phyloP scores from a whole-genome alignment of 2,797 vertebrate species.

The Sitta carolinensis region DNA sequence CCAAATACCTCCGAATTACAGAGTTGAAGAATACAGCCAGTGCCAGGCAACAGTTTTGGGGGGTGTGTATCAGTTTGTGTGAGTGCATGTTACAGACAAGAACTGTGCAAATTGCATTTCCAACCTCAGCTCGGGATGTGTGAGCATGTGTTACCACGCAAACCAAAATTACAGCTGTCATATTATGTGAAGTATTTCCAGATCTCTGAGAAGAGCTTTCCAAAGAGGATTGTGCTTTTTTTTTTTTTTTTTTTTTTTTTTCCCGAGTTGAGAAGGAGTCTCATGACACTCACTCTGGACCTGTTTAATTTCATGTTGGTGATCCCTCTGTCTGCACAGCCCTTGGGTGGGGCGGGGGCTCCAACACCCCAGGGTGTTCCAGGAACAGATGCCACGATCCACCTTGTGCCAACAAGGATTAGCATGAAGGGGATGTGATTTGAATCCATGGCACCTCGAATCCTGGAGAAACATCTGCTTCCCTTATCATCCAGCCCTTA shows the following conservation, averaged over 20 bases:
- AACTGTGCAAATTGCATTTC: not conserved
- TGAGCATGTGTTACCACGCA: not conserved
- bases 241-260: not conserved
- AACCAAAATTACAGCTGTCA: not conserved
- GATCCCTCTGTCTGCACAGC: not conserved
- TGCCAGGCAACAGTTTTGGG: not conserved
- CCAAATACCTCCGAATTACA: not conserved
- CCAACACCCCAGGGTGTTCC: not conserved
- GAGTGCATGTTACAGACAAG: not conserved
- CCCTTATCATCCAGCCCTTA: not conserved
- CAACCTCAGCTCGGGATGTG: not conserved
- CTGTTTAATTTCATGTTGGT: not conserved
- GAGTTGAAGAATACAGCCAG: rapidly evolving
- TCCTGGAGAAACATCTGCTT: constrained; percentile 56
- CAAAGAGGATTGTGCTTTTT: not conserved
- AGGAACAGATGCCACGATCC: constrained; percentile 44
- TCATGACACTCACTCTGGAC: not conserved
- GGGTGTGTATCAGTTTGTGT: not conserved
- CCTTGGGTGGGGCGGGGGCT: not conserved
- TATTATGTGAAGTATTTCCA: not conserved
- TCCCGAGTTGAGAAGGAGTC: not conserved
- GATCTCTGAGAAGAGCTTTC: not conserved
- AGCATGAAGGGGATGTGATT: constrained; percentile 55
- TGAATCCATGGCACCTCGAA: constrained; percentile 46
- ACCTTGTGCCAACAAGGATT: constrained; percentile 56